Base-by-base conservation (phyloP, 2,113 vertebrate genomes). In the Amphiprion ocellaris region DNA sequence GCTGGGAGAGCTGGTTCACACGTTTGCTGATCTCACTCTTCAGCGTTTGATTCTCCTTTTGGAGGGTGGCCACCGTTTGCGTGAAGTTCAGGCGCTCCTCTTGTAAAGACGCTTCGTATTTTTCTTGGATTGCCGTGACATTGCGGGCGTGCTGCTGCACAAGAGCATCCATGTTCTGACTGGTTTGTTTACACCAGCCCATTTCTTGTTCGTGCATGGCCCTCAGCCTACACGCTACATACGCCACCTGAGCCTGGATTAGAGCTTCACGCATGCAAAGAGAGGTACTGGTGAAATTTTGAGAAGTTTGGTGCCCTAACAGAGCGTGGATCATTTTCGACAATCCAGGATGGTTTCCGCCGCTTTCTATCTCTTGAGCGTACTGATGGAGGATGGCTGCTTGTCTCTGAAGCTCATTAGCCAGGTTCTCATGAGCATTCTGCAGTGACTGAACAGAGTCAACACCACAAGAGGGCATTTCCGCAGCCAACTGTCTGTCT, bases 231-330 rank as follows among this genome's bases (percentile, higher is more conserved):
- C 96, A 99, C 6, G 97, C 95, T 0, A 97, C 92, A 0, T 98
- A 99, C 10, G 96, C 97, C 49, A 98, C 95, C 78, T 99, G 97
- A 63, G 96, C 96, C 90, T 99, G 98, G 65, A 96, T 91, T 1
- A 98, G 93, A 1, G 97, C 97, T 37, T 98, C 97, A 0, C 96
- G 96, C 85, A 99, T 96, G 50, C 97, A 93, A 54, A 96, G 65
- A 1, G 96, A 95, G 28, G 95, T 95, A 14, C 90, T 93, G 12
- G 92, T 89, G 1, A 96, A 88, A 61, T 90, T 78, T 56, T 90
- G 90, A 74, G 95, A 85, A 8, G 90, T 92, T 0, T 90, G 87
- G 8, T 76, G 84, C 0, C 93, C 95, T 0, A 95, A 92, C 69
- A 96, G 93, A 24, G 80, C 71, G 12, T 86, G 90, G 67, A 97